A percentile compares a stretch with the other conserved stretches of the same genome.
phyloP scores from a whole-genome alignment of 2,888 invertebrate species.

The Nysson spinosus region DNA sequence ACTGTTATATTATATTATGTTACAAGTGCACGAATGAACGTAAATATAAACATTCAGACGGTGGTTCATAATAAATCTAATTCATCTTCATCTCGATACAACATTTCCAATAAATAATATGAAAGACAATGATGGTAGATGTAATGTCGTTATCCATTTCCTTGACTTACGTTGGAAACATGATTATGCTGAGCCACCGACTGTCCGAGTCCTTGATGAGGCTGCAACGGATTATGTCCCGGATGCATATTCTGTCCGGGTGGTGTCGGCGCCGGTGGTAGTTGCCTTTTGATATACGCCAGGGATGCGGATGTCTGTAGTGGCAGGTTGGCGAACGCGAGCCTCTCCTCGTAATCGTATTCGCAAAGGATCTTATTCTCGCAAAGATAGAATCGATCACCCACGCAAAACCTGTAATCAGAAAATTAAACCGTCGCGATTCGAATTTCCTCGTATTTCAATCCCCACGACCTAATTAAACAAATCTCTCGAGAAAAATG shows the following conservation, averaged over 20 bases:
- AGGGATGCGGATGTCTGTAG: constrained; percentile 89
- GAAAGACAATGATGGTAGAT: no score
- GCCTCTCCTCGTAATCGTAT: constrained; percentile 97
- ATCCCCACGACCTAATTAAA: no score
- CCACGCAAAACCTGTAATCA: constrained; percentile 93
- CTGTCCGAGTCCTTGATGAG: constrained; percentile 71
- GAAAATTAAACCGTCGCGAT: constrained; percentile 22
- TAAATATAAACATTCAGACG: no score
- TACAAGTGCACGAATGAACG: no score
- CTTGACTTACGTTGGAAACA: constrained; percentile 71
- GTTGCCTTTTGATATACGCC: constrained; percentile 87
- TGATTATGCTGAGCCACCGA: constrained; percentile 74
- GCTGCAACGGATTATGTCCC: constrained; percentile 71
- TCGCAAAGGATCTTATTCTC: constrained; percentile 99
- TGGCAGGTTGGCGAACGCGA: constrained; percentile 97
- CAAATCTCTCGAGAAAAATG: no score
- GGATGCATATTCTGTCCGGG: constrained; percentile 71
- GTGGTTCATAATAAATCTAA: no score
- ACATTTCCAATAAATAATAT: no score
- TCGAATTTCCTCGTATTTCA: not conserved
- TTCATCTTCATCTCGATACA: no score
- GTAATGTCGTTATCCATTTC: not conserved
- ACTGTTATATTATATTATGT: no score
- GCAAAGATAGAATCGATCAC: constrained; percentile 97
- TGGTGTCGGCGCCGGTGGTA: constrained; percentile 73